A percentile compares a stretch with the other conserved stretches of the same genome.
Evolutionary conservation across 2,888 invertebrate species (phyloP).

Genomic region (Dasypogon diadema): DNA sequence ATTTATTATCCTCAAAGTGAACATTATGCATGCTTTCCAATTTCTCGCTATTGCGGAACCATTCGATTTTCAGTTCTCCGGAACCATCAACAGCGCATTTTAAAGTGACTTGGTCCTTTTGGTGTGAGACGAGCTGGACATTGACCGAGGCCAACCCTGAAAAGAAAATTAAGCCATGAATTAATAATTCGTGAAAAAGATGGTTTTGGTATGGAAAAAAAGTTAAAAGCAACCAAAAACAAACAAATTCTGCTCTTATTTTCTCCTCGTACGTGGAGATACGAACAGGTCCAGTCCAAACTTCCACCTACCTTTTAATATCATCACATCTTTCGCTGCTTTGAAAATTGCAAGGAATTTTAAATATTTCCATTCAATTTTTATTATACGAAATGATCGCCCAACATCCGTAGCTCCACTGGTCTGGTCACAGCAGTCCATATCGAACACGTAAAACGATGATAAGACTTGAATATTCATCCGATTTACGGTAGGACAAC

Average conservation of each 20-base stretch:
- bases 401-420: no score
- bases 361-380: no score
- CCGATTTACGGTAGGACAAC: constrained; percentile 8
- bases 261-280: no score
- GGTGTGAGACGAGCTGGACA: constrained; percentile 64
- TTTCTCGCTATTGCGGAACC: constrained; percentile 73
- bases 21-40: constrained; percentile 73
- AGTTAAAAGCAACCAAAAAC: no score
- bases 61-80: constrained; percentile 64
- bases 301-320: no score
- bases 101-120: constrained; percentile 64
- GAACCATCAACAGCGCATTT: constrained; percentile 67
- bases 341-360: no score
- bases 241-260: no score
- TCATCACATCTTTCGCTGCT: no score
- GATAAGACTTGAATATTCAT: constrained; percentile 6
- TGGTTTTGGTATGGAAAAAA: no score
- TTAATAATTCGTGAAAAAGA: no score
- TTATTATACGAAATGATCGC: no score
- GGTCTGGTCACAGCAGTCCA: neutral
- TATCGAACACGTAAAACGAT: neutral
- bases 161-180: constrained; percentile 55
- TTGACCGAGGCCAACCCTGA: constrained; percentile 64
- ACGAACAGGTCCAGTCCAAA: no score
- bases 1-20: constrained; percentile 70